Base-by-base conservation (phyloP, 2,113 vertebrate genomes). In the Hucho hucho region DNA sequence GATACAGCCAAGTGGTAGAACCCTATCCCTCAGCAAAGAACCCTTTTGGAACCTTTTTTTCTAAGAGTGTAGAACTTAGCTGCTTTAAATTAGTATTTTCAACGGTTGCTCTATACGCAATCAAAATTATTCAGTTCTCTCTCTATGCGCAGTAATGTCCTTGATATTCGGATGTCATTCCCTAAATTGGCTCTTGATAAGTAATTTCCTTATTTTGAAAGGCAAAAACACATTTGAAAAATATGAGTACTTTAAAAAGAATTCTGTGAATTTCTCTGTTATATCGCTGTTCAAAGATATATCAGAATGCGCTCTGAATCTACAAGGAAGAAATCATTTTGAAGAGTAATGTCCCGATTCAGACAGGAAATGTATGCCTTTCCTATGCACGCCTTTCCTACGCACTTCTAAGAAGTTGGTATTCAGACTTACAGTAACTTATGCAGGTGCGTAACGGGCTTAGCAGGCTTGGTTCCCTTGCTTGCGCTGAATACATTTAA, bases 1-100 rank as follows among this genome's bases (percentile, higher is more conserved):
- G 37, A 43, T 11, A 43, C 37, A 43, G 37, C 2, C 37, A 43
- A 43, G 7, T 43, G 37, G 37, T 11, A 43, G 37, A 11, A 43
- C 9, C 37, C 7, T 43, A 43, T 43, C 2, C 37, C 37, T 11
- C 37, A 43, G 37, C 37, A 43, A 43, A 43, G 2, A 43, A 43
- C 9, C 9, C 9, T 43, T 43, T 43, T 43, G 7, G 37, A 37
- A 37, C 1, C 6, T 9, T 9, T 9, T 9, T 0, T 7, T 37
- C 37, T 37, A 9, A 37, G 37, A 43, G 37, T 43, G 37, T 14
- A 64, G 9, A 22, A 47, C 26, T 26, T 25, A 13, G 32, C 59
- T 68, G 4, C 25, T 56, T 70, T 81, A 26, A 28, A 69, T 73
- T 43, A 43, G n/a, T 70, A 64, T 67, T 63, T 67, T 64, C 13